Percentiles rank a stretch among this genome's conserved stretches.
These are phyloP conservation scores for Eurypyga helias DNA, from an alignment of 2,113 vertebrate genomes.

Conservation along the genomic window DNA sequence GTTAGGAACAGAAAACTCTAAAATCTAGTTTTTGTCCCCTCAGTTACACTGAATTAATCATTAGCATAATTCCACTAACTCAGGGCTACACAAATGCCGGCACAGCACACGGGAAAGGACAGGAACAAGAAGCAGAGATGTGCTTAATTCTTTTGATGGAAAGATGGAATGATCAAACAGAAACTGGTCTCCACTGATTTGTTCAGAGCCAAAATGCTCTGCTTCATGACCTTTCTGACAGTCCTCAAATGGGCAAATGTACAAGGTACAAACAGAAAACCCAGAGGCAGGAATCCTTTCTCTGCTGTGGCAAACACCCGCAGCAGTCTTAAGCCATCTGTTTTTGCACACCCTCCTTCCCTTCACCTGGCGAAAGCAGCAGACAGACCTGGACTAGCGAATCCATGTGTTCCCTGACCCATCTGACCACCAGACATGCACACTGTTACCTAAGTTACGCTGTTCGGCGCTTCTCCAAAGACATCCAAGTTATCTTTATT, in stretches of 20 bases:
- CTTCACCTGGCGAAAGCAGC: not conserved
- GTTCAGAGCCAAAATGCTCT: not conserved
- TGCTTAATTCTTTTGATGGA: not conserved
- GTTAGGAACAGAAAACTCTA: not conserved
- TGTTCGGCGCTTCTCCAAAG: not conserved
- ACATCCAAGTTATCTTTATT: not conserved
- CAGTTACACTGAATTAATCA: not conserved
- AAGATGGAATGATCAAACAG: not conserved
- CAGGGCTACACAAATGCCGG: not conserved
- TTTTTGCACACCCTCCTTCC: not conserved
- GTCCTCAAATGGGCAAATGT: rapidly evolving
- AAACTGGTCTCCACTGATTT: not conserved
- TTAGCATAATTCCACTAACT: not conserved
- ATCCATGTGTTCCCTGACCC: not conserved
- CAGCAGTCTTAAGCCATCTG: not conserved
- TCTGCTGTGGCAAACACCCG: not conserved
- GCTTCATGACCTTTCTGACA: not conserved
- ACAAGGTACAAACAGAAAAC: not conserved
- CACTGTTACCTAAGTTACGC: not conserved
- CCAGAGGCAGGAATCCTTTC: not conserved
- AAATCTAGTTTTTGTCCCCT: not conserved
- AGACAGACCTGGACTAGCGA: not conserved
- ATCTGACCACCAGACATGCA: not conserved
- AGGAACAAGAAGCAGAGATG: not conserved
- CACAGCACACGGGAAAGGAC: not conserved